Evolutionary conservation across 2,888 invertebrate species (phyloP), one percentile per base, ranked within the genome.

Genomic region (Scrobipalpa costella): DNA sequence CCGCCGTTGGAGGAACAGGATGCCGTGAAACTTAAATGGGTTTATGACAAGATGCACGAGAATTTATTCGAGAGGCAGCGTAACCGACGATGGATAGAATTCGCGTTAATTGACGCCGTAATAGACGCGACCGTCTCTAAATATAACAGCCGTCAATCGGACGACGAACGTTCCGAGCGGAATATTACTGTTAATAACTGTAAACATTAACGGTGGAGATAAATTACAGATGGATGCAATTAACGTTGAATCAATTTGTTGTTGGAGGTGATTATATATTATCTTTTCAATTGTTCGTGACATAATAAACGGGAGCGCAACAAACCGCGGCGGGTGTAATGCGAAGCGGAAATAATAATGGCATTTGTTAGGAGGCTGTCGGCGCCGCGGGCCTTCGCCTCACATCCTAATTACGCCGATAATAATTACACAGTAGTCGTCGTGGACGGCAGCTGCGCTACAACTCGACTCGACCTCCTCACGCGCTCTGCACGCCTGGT

Each of bases 391-490:
- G 86, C 83, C 34, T 78, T 81, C 79, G 79, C 77, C 83, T 82
- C 89, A 85, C 88, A 89, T 89, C 88, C 90, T 90, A 89, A 90
- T 90, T 90, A 89, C 85, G 86, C 85, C 86, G 85, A 86, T 89
- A 88, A 88, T 90, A 88, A 90, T 90, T 89, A 88, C 84, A 83
- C 83, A 81, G 84, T 82, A 85, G 85, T 81, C 83, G 77, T 73
- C 77, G 79, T 86, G 86, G 88, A 85, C 83, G 76, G 62, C 71
- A 64, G 70, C 60, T 57, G 55, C 73, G 66, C 27, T 27, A 27
- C 27, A 5, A 27, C 72, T 7, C 19, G 55, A 15, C 34, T 15
- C 58, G 61, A 73, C 69, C 76, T 75, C 75, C 74, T 78, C 60
- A 50, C 75, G 71, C 75, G 71, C 15, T 61, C 60, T 64, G 64